A percentile compares a stretch with the other conserved stretches of the same genome.
Conservation (phyloP, 2,797 vertebrate genomes). For the Danio albolineatus region DNA sequence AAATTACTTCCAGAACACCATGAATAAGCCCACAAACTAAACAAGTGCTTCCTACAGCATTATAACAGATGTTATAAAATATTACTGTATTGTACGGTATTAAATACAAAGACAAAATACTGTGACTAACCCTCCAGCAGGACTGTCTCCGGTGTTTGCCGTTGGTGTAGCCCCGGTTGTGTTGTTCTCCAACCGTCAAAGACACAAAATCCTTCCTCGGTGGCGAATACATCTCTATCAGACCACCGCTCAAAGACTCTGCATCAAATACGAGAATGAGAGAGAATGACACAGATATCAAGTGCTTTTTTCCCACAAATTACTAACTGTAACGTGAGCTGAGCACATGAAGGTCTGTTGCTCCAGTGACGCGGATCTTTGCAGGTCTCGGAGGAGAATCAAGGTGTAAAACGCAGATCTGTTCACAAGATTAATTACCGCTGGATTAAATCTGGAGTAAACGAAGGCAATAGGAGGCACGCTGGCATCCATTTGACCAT, state of each 20-base stretch:
- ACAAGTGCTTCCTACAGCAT: too few species aligned
- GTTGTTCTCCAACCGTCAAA: slow-evolving; percentile 83
- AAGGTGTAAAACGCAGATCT: slow-evolving; percentile 30
- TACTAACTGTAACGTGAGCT: background rate
- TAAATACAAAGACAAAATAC: too few species aligned
- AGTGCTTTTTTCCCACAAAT: slow-evolving; percentile 14
- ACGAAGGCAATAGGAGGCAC: background rate
- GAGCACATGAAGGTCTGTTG: slow-evolving; percentile 16
- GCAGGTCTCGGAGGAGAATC: slow-evolving; percentile 20
- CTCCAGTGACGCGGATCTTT: slow-evolving; percentile 22
- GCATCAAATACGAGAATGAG: slow-evolving; percentile 15
- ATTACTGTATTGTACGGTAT: too few species aligned
- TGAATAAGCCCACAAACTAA: too few species aligned
- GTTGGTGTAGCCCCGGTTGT: slow-evolving; percentile 81
- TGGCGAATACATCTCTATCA: slow-evolving; percentile 82
- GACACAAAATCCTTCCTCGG: slow-evolving; percentile 91
- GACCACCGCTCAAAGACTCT: slow-evolving; percentile 63
- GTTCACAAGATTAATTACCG: slow-evolving; percentile 23
- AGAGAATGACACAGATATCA: background rate
- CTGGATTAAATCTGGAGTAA: slow-evolving; percentile 10
- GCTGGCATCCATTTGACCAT: slow-evolving; percentile 12
- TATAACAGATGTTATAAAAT: too few species aligned
- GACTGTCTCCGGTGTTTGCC: slow-evolving; percentile 88
- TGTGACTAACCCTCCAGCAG: slow-evolving; percentile 89
- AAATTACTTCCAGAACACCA: too few species aligned